Evolutionary conservation across 2,888 invertebrate species (phyloP).

Genomic region (Charanyca ferruginea): DNA sequence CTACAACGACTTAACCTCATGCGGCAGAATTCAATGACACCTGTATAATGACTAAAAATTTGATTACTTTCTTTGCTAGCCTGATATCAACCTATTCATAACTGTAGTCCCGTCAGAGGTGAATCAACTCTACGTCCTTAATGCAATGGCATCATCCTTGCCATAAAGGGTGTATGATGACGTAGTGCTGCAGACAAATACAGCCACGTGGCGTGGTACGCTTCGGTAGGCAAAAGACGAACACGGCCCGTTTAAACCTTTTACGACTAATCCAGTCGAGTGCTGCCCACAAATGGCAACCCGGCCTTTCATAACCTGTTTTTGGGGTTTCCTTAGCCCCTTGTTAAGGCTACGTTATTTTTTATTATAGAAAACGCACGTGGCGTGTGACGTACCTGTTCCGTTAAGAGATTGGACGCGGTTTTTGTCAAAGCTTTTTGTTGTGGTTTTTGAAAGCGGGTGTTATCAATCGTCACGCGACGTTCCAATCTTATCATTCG

Average conservation of each 20-base stretch:
- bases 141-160: conserved; percentile 81
- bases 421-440: conserved; percentile 50
- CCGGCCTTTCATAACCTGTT: conserved; percentile 90
- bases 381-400: conserved; percentile 64
- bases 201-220: conserved; percentile 81
- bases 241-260: conserved; percentile 88
- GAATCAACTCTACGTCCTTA: conserved; percentile 81
- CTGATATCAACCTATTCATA: conserved; percentile 48
- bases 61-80: conserved; percentile 38
- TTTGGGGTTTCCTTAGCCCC: conserved; percentile 89
- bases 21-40: conserved; percentile 19
- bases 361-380: conserved; percentile 77
- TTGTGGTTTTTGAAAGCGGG: conserved; percentile 40
- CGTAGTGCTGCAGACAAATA: conserved; percentile 84
- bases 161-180: conserved; percentile 84
- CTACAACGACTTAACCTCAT: conserved; percentile 5
- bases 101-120: conserved; percentile 71
- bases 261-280: conserved; percentile 90
- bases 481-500: conserved; percentile 44
- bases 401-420: conserved; percentile 56
- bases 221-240: conserved; percentile 83
- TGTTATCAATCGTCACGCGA: conserved; percentile 55
- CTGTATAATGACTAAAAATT: conserved; percentile 12
- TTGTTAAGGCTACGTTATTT: conserved; percentile 77
- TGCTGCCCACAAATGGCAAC: conserved; percentile 88